These are phyloP conservation scores for Pogonomyrmex barbatus DNA, from an alignment of 1,140 invertebrate genomes.

Conservation along the genomic window DNA sequence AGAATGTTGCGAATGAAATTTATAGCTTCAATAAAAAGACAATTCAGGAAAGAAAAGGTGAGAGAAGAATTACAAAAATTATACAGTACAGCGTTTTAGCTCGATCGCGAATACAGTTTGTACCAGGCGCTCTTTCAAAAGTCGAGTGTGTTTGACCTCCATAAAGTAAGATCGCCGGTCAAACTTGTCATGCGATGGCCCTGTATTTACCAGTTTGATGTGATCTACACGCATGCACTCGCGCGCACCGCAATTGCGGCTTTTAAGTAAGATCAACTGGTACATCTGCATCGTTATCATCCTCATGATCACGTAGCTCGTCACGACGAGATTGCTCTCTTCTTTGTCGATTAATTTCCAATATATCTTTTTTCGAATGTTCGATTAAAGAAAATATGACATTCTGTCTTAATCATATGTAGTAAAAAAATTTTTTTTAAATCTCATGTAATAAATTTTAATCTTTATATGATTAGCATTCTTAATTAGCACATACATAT, in stretches of 20 bases:
- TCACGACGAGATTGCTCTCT: conserved; percentile 10
- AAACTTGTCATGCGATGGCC: conserved; percentile 22
- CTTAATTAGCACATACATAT: not conserved
- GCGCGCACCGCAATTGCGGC: conserved; percentile 67
- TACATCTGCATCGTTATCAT: conserved; percentile 60
- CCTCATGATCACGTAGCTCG: not conserved
- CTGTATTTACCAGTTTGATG: conserved; percentile 32
- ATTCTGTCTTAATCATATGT: not conserved
- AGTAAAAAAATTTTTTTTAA: not conserved
- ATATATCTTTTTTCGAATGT: not conserved
- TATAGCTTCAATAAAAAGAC: not conserved
- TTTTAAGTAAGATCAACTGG: conserved; percentile 79
- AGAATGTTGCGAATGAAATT: not conserved
- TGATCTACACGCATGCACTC: conserved; percentile 5
- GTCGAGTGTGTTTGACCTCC: not conserved
- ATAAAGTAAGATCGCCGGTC: conserved; percentile 1
- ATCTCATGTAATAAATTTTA: not conserved
- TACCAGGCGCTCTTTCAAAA: not conserved
- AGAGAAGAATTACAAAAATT: not conserved
- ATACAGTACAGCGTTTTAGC: not conserved
- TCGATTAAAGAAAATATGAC: not conserved
- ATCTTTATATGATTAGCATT: not conserved
- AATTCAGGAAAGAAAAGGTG: not conserved
- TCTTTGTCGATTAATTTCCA: not conserved
- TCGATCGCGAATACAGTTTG: not conserved